Evolutionary conservation across 2,113 vertebrate genomes (phyloP), one percentile per base, ranked within the genome.

Genomic region (Plectropomus leopardus): DNA sequence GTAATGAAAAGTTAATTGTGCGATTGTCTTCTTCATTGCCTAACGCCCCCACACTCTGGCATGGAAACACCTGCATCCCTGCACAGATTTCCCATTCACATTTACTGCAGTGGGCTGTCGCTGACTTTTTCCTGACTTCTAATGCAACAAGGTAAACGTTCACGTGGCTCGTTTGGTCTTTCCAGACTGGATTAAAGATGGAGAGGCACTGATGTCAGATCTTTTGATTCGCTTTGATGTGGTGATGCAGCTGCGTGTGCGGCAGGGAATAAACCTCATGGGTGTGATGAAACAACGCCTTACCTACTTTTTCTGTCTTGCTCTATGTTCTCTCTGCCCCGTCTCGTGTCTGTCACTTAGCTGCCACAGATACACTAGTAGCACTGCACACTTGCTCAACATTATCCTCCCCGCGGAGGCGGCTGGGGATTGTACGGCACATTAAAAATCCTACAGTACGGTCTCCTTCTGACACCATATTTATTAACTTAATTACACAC

Each of bases 1-100:
- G 86, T 90, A 88, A 91, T 92, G 89, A 92, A 90, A 92, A 92
- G 87, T 92, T 91, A 91, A 93, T 84, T 72, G 84, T 92, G 76
- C 71, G 72, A 93, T 84, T 90, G 87, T 88, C 86, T 85, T 85
- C 59, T 72, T 88, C 57, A 55, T 80, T 88, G 74, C 72, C 77
- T 79, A 66, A 86, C 84, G 26, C 88, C 91, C 82, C 77, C 85
- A 68, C 81, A 82, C 82, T 76, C 61, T 70, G 67, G 71, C 45
- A 76, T 53, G 80, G 69, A 77, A 79, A 74, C 68, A 75, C 71
- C 54, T 82, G 80, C 79, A 85, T 72, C 72, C 55, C 81, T 67
- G 72, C 80, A 76, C 47, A 85, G 50, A 66, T 77, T 73, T 73
- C 66, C 70, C 57, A 80, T 86, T 83, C 76, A 80, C 60, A 84